phyloP scores from a whole-genome alignment of 2,113 vertebrate genomes.

The Cebus imitator region DNA sequence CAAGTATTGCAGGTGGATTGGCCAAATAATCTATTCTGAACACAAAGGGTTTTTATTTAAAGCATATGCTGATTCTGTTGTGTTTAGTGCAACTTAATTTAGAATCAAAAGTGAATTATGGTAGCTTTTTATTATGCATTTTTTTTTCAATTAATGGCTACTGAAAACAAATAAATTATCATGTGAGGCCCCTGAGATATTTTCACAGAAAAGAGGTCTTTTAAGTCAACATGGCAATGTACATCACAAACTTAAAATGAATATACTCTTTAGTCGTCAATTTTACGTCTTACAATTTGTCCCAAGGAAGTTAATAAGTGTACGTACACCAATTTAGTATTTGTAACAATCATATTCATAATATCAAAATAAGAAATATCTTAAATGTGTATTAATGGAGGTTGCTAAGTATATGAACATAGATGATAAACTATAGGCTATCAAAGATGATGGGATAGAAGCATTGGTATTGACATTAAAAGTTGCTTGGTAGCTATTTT shows the following conservation, averaged over 20 bases:
- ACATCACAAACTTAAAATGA: neutral
- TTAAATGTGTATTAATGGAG: neutral
- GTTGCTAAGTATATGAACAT: neutral
- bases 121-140: neutral
- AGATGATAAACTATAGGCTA: neutral
- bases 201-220: neutral
- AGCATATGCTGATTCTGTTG: slow-evolving; percentile 2
- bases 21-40: neutral
- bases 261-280: neutral
- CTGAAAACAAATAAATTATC: slow-evolving; percentile 22
- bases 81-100: slow-evolving; percentile 32
- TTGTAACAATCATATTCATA: neutral
- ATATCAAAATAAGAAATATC: neutral
- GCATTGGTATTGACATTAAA: neutral
- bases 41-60: neutral
- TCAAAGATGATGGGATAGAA: neutral
- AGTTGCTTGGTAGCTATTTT: neutral
- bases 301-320: slow-evolving; percentile 2
- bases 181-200: neutral
- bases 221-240: neutral
- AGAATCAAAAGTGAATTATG: neutral
- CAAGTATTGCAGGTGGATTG: neutral
- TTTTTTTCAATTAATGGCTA: neutral
- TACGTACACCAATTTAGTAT: neutral
- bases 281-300: neutral